Evolutionary conservation across 2,113 vertebrate genomes (phyloP), one percentile per base, ranked within the genome.

Genomic region (Spea multiplicata): DNA sequence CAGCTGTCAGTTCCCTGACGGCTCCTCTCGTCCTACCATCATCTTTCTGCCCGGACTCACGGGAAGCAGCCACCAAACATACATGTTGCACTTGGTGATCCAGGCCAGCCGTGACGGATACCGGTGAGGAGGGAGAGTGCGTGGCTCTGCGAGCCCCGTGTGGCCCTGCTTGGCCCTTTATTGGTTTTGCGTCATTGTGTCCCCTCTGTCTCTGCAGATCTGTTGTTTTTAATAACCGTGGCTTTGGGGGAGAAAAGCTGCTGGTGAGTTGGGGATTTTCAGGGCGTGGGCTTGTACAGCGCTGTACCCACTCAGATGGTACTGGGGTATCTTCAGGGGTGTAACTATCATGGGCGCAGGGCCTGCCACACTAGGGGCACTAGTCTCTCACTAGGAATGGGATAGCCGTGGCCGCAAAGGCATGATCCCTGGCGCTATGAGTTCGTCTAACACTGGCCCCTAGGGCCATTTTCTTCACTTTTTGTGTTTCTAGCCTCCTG

Each of bases 161-260:
- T 30, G 30, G 30, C 52, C 71, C 46, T 68, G 17, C 47, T 44
- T 14, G 53, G 52, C 81, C 52, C 6, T 12, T 8, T 12, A 53
- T 12, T 53, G 52, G 30, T 3, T 13, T 9, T 30, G 61, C n/a
- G 6, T 59, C 55, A 59, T 12, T 59, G 3, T 52, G 1, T 10
- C 14, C 0, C 66, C 65, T 83, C 6, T 83, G 53, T 82, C 7
- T 73, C 13, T 55, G 8, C 64, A 95, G 95, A 85, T 90, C 91
- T 71, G 94, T 92, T 3, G 91, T 95, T 3, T 93, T 95, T 84
- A 94, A 94, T 81, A 94, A 94, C 86, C 83, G 92, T 66, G 94
- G 95, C 5, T 91, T 89, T 49, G 87, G 78, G 64, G 92, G 92
- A 48, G 94, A 95, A 57, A 90, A 93, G 67, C 70, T 96, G 74